Evolutionary conservation across 1,140 invertebrate species (phyloP).

Genomic region (Odontomachus brunneus): DNA sequence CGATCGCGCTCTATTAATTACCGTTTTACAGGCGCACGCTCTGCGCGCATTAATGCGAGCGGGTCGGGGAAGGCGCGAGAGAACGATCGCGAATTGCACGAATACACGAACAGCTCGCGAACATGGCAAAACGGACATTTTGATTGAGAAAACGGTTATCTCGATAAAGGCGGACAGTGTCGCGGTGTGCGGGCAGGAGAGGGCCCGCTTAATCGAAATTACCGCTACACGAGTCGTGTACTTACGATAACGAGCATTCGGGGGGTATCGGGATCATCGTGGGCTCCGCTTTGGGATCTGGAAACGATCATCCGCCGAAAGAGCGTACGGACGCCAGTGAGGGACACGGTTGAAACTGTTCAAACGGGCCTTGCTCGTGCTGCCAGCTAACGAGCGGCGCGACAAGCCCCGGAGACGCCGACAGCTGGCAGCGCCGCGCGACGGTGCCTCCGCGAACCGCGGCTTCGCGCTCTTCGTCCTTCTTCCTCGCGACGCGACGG

Average conservation of each 20-base stretch:
- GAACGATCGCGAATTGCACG: no score
- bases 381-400: conserved; percentile 79
- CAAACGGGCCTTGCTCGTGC: conserved; percentile 80
- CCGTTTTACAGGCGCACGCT: conserved; percentile 65
- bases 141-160: no score
- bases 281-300: not conserved
- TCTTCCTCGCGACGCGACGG: conserved; percentile 6
- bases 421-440: conserved; percentile 72
- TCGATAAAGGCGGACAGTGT: no score
- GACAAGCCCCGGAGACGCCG: conserved; percentile 56
- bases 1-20: conserved; percentile 81
- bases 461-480: not conserved
- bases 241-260: not conserved
- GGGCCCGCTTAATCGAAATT: no score
- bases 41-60: not conserved
- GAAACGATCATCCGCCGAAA: not conserved
- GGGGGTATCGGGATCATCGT: not conserved
- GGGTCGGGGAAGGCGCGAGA: not conserved
- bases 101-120: no score
- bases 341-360: not conserved
- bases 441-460: conserved; percentile 61
- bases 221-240: not conserved
- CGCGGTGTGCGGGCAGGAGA: no score
- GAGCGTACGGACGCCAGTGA: not conserved
- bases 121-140: no score